Evolutionary conservation across 2,113 vertebrate species (phyloP), one percentile per base, ranked within the genome.

Genomic region (Galeopterus variegatus): DNA sequence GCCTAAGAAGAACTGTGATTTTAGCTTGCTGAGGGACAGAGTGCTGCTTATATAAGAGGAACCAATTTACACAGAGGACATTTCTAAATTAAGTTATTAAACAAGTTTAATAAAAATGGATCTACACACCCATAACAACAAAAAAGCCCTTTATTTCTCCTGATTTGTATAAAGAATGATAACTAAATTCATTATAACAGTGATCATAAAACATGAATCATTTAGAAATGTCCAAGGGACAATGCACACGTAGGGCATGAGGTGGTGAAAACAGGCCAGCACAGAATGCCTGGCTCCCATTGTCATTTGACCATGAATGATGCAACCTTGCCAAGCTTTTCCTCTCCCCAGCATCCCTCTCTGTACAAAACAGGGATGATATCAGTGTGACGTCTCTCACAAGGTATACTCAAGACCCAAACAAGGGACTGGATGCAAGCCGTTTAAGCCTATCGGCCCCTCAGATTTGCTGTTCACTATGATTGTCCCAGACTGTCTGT

Each of bases 241-340:
- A 31, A 88, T 15, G 23, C 52, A 41, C 58, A n/a, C 12, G 24
- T 50, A 5, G 7, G 8, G 1, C 18, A 31, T 12, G 3, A 19
- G 13, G 19, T 18, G 15, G 64, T 23, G 52, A 67, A 69, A 62
- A 77, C 26, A 19, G 60, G 41, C 2, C 21, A 80, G 28, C 36
- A 48, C 8, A 18, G 23, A 12, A n/a, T 6, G 19, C 12, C 10
- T 41, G 3, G 24, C 54, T 4, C 2, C 6, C 19, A 1, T 18
- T 41, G 8, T 45, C 14, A 8, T 65, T 8, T 45, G 24, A 48
- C 6, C 12, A 1, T 5, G 12, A 84, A 31, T 6, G 26, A 31
- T n/a, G 33, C 48, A 28, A 56, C 13, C 13, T 73, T 80, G 8
- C 60, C 19, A 7, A 2, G 28, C 1, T 33, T 62, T 84, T 52